Evolutionary conservation across 2,113 vertebrate genomes (phyloP), one percentile per base, ranked within the genome.

Genomic region (Daphoenositta chrysoptera): DNA sequence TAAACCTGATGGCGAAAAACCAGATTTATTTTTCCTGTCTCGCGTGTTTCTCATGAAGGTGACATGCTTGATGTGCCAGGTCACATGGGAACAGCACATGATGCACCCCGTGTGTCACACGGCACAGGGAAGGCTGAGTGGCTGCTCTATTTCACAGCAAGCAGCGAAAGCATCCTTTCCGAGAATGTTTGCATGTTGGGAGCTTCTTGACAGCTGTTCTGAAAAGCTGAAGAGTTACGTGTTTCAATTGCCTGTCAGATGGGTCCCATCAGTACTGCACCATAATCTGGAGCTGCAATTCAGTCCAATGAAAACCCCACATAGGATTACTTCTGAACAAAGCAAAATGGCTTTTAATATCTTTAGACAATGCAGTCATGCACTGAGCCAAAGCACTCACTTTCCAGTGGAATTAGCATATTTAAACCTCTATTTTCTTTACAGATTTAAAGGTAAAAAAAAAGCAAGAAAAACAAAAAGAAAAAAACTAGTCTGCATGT

Each of bases 51-150:
- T 71, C 37, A 56, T 64, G 76, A 47, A 90, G 53, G 14, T 77
- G 86, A 77, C 68, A 83, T 39, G 45, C 33, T n/a, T 58, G n/a
- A 72, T 2, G 24, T 83, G 79, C 63, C 48, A 80, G 66, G 63
- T 86, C 93, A 83, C 93, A 90, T 77, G 93, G 83, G 71, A 90
- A 56, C 3, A 72, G 86, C 89, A 86, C 58, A 72, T 89, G 94
- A 94, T 83, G 70, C 61, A 60, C 48, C 27, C 35, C 28, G 22
- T 54, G 56, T 93, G 78, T 85, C 82, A 94, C 82, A 63, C 0
- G 2, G 75, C 85, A 68, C 39, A 37, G 57, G 39, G 54, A 83
- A 48, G 61, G 57, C 51, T 90, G 70, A 63, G 47, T 54, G 82
- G 56, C 42, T 92, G 78, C 51, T 90, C 17, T 50, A 1, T 66